Evolutionary conservation across 1,140 invertebrate genomes (phyloP).

Genomic region (Copidosoma floridanum): DNA sequence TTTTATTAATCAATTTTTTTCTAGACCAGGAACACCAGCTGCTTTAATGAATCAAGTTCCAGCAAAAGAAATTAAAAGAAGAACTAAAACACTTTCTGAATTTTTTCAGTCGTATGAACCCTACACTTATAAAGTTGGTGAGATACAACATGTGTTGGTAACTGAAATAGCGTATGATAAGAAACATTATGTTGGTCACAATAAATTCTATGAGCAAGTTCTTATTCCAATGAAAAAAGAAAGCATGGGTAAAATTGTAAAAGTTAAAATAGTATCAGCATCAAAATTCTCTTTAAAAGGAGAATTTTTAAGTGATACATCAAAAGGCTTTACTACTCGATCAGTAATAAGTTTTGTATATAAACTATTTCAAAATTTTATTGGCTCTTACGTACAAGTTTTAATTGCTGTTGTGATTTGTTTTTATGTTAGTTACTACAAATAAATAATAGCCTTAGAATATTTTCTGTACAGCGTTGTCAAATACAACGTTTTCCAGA

Average conservation of each 20-base stretch:
- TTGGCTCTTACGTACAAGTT: no score
- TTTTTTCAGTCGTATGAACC: slow-evolving; percentile 90
- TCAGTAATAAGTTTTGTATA: no score
- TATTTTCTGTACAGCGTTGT: no score
- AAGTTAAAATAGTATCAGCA: slow-evolving; percentile 72
- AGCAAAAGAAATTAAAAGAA: slow-evolving; percentile 81
- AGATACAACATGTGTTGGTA: slow-evolving; percentile 80
- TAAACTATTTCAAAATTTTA: no score
- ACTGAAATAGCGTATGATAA: slow-evolving; percentile 93
- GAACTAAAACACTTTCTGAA: slow-evolving; percentile 86
- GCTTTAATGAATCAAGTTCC: slow-evolving; percentile 83
- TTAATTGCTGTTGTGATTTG: no score
- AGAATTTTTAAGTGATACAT: slow-evolving; percentile 62
- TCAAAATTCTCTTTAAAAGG: slow-evolving; percentile 88
- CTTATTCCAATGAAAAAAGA: slow-evolving; percentile 75
- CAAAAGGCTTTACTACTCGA: no score
- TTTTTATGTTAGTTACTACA: no score
- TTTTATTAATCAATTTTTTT: slow-evolving; percentile 98
- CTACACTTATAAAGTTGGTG: slow-evolving; percentile 75
- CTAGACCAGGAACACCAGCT: slow-evolving; percentile 92
- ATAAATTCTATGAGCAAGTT: slow-evolving; percentile 95
- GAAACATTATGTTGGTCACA: slow-evolving; percentile 89
- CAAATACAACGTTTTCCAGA: no score
- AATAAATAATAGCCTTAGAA: no score
- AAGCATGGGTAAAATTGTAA: slow-evolving; percentile 80